These are phyloP conservation scores for Rattus norvegicus DNA, from an alignment of 2,113 vertebrate species.

Conservation along the genomic window DNA sequence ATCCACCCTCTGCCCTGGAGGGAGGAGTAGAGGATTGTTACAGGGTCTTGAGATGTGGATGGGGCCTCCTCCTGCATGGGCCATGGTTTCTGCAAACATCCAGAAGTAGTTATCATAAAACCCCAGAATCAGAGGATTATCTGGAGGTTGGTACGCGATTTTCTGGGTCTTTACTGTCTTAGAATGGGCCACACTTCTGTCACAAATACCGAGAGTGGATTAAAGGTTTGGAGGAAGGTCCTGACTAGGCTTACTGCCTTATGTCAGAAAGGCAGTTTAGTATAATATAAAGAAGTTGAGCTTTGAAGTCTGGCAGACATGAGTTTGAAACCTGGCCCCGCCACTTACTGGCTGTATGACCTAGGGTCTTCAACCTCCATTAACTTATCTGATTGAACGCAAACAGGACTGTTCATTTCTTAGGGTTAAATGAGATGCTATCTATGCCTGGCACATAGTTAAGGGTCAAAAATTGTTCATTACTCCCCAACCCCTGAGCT, in stretches of 20 bases:
- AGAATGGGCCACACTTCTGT: background rate
- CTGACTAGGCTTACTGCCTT: background rate
- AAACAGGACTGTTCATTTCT: background rate
- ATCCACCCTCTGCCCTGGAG: background rate
- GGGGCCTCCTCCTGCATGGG: background rate
- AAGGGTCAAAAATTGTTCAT: slow-evolving; percentile 19
- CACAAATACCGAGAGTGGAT: background rate
- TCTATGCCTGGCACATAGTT: background rate
- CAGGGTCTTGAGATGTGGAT: background rate
- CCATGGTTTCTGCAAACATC: background rate
- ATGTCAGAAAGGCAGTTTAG: background rate
- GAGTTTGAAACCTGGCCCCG: slow-evolving; percentile 8
- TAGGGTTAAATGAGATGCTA: slow-evolving; percentile 31
- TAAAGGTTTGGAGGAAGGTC: background rate
- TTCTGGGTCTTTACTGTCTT: background rate
- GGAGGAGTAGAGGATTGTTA: background rate
- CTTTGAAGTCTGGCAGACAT: slow-evolving; percentile 26
- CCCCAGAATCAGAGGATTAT: background rate
- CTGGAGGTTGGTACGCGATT: background rate
- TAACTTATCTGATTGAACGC: slow-evolving; percentile 23
- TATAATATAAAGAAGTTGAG: background rate
- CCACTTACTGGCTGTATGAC: background rate
- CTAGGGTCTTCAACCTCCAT: slow-evolving; percentile 14
- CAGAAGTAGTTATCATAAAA: background rate
- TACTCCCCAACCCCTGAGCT: background rate